Conservation (phyloP, 1,140 invertebrate species). For the Hylaeus anthracinus region DNA sequence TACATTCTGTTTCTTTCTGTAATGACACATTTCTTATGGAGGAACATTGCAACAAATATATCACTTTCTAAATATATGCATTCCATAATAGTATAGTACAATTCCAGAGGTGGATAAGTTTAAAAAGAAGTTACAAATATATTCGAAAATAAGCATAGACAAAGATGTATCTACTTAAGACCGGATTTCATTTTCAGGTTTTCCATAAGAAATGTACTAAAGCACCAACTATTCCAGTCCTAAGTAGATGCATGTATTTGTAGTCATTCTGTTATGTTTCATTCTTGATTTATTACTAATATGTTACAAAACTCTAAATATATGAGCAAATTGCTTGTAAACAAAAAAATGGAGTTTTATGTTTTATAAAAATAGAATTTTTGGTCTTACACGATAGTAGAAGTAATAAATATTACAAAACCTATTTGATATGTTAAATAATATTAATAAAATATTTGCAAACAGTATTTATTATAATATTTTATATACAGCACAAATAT, state of each 20-base stretch:
- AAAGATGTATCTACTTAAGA: slow-evolving; percentile 76
- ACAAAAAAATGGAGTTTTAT: slow-evolving; percentile 6
- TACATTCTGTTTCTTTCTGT: slow-evolving; percentile 55
- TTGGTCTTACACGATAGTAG: background rate
- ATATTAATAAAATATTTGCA: background rate
- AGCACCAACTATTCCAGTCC: slow-evolving; percentile 73
- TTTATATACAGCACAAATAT: slow-evolving; percentile 40
- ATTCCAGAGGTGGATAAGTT: slow-evolving; percentile 75
- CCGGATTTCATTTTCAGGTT: slow-evolving; percentile 62
- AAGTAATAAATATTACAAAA: background rate
- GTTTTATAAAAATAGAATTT: background rate
- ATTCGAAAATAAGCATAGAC: slow-evolving; percentile 34
- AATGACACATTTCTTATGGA: slow-evolving; percentile 80
- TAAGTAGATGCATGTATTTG: slow-evolving; percentile 77
- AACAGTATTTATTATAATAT: background rate
- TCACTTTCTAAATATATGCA: slow-evolving; percentile 6
- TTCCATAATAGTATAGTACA: slow-evolving; percentile 57
- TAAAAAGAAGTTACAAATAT: slow-evolving; percentile 28
- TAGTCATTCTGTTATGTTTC: slow-evolving; percentile 37
- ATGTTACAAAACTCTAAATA: slow-evolving; percentile 17
- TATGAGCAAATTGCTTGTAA: slow-evolving; percentile 35
- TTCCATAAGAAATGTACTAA: slow-evolving; percentile 80
- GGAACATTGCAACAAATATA: slow-evolving; percentile 64
- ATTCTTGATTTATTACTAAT: slow-evolving; percentile 9
- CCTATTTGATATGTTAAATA: slow-evolving; percentile 1